Evolutionary conservation across 2,797 vertebrate genomes (phyloP), one percentile per base, ranked within the genome.

Genomic region (Enteromius paludinosus): DNA sequence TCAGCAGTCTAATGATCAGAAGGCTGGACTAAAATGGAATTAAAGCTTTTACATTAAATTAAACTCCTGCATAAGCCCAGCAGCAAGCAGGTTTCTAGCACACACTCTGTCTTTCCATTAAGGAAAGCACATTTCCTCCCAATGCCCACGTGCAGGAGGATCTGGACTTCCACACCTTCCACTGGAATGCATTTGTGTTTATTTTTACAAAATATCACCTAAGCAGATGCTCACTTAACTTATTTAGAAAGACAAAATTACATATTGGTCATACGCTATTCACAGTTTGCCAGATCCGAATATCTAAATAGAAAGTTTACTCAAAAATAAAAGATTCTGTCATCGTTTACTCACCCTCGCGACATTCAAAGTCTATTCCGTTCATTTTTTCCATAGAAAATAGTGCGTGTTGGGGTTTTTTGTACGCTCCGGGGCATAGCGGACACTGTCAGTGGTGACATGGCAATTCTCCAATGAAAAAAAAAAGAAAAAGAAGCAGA

Each of bases 161-260:
- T 56, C 71, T 74, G 33, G 71, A 56, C 49, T 35, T 54, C 30
- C 71, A 64, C 75, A 64, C 35, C 56, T 54, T 35, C 30, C 49
- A 52, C 43, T 74, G 71, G 71, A 28, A 74, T 74, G 71, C 49
- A 56, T 74, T 56, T 61, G 17, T 17, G 33, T 74, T 62, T 30
- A 61, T 30, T 47, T 38, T 77, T 47, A 20, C 41, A 43, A 65
- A 49, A 78, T 65, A 74, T 9, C 0, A 72, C 47, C 11, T 72
- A 30, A 49, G 70, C 70, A 72, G 70, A 52, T 52, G 70, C 28
- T 69, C 38, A 15, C 5, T 25, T 61, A 41, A 41, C 35, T 18
- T 61, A 41, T 61, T 43, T 61, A 75, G 23, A 59, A 43, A 45
- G 25, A 76, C 54, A 14, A 43, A 62, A 45, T 43, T 76, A 61